Conservation (phyloP, 1,140 invertebrate genomes). For the Rhagoletis zephyria region DNA sequence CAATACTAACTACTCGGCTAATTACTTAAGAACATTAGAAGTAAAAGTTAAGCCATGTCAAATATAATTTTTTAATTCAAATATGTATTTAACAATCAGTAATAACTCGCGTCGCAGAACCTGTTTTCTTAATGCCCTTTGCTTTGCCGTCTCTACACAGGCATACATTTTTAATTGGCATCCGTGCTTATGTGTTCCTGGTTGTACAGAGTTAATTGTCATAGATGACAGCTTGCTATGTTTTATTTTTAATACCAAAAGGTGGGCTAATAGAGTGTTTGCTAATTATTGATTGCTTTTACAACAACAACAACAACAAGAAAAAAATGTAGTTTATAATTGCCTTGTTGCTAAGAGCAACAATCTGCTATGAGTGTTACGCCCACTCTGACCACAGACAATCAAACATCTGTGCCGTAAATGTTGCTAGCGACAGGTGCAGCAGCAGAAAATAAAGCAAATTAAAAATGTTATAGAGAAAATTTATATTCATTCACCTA, state of each 20-base stretch:
- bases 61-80: not conserved
- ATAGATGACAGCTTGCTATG: not conserved
- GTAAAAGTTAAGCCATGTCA: no score
- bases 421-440: not conserved
- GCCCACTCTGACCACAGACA: slow-evolving; percentile 11
- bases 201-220: not conserved
- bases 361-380: slow-evolving; percentile 3
- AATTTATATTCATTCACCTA: not conserved
- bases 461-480: not conserved
- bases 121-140: not conserved
- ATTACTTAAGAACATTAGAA: no score
- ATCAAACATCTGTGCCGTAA: slow-evolving; percentile 14
- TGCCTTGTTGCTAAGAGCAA: slow-evolving; percentile 5
- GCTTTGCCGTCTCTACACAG: not conserved
- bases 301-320: not conserved
- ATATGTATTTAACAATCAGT: not conserved
- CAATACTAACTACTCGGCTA: no score
- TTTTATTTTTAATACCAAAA: not conserved
- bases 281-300: not conserved
- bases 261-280: not conserved
- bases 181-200: no score
- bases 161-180: not conserved
- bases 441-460: not conserved
- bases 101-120: not conserved
- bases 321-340: not conserved